Conservation (phyloP, 2,113 vertebrate genomes). For the Gambusia affinis region DNA sequence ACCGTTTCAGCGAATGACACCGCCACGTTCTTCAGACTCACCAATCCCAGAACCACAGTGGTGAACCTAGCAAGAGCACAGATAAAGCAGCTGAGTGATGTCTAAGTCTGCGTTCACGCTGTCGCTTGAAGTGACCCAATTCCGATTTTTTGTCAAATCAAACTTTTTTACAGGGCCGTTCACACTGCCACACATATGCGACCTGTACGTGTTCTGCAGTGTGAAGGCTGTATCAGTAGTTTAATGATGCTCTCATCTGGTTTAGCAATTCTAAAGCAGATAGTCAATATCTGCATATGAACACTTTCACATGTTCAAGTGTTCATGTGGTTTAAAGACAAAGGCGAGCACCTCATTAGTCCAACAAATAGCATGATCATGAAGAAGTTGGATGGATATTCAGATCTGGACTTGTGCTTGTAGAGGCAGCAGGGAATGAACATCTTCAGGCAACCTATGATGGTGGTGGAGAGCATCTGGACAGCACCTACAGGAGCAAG, state of each 20-base stretch:
- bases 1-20: conserved; percentile 97
- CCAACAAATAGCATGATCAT: conserved; percentile 98
- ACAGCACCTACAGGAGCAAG: conserved; percentile 82
- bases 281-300: not conserved
- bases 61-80: conserved; percentile 82
- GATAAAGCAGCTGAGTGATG: no score
- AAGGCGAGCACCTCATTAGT: conserved; percentile 88
- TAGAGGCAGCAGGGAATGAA: conserved; percentile 92
- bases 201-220: no score
- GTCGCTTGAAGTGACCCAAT: no score
- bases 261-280: not conserved
- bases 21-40: conserved; percentile 95
- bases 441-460: conserved; percentile 92
- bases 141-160: no score
- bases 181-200: no score
- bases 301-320: no score
- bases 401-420: conserved; percentile 88
- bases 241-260: not conserved
- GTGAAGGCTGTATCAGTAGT: no score
- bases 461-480: conserved; percentile 95
- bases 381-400: conserved; percentile 92
- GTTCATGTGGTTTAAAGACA: not conserved
- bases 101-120: no score
- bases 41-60: conserved; percentile 92
- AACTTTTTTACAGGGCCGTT: no score